Evolutionary conservation across 2,888 invertebrate species (phyloP).

Genomic region (Tipula lateralis): DNA sequence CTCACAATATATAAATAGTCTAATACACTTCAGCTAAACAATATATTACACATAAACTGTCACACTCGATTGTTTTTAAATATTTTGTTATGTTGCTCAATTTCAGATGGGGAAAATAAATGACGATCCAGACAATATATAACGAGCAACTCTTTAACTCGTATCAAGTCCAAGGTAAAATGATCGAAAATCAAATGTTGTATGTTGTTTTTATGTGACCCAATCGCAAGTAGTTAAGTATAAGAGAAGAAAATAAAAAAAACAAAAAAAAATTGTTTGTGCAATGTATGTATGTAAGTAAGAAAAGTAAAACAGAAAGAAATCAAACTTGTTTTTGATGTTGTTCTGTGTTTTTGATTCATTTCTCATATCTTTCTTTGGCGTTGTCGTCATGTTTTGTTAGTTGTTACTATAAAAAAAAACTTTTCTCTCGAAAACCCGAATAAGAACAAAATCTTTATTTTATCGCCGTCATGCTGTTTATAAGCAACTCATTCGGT

Average conservation of each 20-base stretch:
- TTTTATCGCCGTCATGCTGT: too few relatives aligned
- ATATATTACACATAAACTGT: not conserved
- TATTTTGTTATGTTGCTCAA: not conserved
- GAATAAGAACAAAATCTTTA: not conserved
- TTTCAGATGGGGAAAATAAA: not conserved
- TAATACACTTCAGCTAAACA: not conserved
- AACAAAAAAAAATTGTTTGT: too few relatives aligned
- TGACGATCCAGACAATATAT: not conserved
- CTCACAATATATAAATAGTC: not conserved
- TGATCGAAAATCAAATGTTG: not conserved
- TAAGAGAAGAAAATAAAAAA: not conserved
- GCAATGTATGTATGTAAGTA: not conserved
- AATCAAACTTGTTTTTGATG: not conserved
- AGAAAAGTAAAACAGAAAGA: not conserved
- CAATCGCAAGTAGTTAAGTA: not conserved
- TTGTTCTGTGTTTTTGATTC: not conserved
- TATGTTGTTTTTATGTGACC: not conserved
- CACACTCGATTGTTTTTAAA: not conserved
- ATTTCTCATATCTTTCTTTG: constrained; percentile 3
- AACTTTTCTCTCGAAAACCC: not conserved
- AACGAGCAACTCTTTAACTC: not conserved
- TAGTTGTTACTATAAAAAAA: too few relatives aligned
- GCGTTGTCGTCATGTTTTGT: not conserved
- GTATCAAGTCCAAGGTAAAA: constrained; percentile 1
- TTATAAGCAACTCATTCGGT: not conserved